Conservation (phyloP, 2,113 vertebrate genomes). For the Paedocypris sp. region DNA sequence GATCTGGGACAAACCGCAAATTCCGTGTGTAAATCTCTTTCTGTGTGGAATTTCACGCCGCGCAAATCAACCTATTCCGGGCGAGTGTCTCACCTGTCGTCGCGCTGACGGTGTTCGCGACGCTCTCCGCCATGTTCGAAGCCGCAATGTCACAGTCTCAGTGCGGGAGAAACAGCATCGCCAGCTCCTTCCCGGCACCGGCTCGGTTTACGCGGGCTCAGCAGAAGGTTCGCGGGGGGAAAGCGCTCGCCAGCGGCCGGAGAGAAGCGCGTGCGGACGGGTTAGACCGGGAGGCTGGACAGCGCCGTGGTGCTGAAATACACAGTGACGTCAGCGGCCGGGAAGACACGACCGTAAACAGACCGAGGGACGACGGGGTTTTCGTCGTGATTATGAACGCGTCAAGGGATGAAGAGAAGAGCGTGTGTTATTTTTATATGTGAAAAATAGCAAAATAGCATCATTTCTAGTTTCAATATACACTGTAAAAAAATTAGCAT, state of each 20-base stretch:
- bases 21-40: too few species aligned
- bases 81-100: slow-evolving; percentile 44
- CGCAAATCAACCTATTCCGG: too few species aligned
- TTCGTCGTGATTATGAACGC: too few species aligned
- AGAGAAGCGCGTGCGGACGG: not conserved
- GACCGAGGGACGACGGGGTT: not conserved
- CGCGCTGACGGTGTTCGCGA: slow-evolving; percentile 19
- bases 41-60: too few species aligned
- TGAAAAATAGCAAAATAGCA: too few species aligned
- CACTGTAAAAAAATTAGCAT: too few species aligned
- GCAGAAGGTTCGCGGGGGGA: not conserved
- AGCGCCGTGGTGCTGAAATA: slow-evolving; percentile 13
- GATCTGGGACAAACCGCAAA: too few species aligned
- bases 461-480: too few species aligned
- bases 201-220: slow-evolving; percentile 27
- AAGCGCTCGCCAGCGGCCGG: not conserved
- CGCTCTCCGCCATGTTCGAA: slow-evolving; percentile 49
- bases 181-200: slow-evolving; percentile 30
- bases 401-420: too few species aligned
- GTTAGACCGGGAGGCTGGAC: not conserved
- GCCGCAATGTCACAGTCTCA: slow-evolving; percentile 26
- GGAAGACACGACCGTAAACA: not conserved
- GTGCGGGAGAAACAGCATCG: slow-evolving; percentile 25
- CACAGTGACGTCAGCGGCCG: not conserved
- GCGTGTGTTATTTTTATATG: too few species aligned